phyloP scores from a whole-genome alignment of 1,140 invertebrate species.

The Steinernema khuongi region DNA sequence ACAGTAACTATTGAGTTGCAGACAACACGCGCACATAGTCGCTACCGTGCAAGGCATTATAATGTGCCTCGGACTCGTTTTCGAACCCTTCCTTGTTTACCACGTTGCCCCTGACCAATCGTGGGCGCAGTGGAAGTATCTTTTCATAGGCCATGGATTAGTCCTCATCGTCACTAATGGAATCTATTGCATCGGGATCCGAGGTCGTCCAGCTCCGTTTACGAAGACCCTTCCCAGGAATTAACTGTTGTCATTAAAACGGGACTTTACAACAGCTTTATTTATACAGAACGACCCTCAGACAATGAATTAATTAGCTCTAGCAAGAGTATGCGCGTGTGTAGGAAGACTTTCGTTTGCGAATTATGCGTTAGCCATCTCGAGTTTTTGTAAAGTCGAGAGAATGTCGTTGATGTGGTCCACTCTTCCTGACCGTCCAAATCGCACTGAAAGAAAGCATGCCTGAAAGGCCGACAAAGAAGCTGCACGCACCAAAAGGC shows the following conservation, averaged over 20 bases:
- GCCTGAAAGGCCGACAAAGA: background rate
- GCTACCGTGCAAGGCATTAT: constrained; percentile 3
- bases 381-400: constrained; percentile 31
- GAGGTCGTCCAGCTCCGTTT: background rate
- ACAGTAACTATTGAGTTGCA: constrained; percentile 11
- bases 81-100: background rate
- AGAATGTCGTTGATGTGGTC: constrained; percentile 42
- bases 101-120: background rate
- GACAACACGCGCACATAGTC: constrained; percentile 24
- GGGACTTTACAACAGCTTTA: background rate
- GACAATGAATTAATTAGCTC: constrained; percentile 9
- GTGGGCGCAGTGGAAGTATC: background rate
- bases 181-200: background rate
- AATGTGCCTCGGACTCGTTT: background rate
- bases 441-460: constrained; percentile 32
- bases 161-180: background rate
- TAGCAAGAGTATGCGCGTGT: constrained; percentile 21
- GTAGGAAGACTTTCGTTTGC: background rate
- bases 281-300: constrained; percentile 16
- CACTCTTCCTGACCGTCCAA: constrained; percentile 35
- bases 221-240: background rate
- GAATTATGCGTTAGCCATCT: constrained; percentile 30
- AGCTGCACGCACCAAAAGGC: constrained; percentile 31
- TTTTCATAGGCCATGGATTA: background rate
- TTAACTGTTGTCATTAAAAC: background rate